Evolutionary conservation across 2,888 invertebrate genomes (phyloP).

Genomic region (Agrochola macilenta): DNA sequence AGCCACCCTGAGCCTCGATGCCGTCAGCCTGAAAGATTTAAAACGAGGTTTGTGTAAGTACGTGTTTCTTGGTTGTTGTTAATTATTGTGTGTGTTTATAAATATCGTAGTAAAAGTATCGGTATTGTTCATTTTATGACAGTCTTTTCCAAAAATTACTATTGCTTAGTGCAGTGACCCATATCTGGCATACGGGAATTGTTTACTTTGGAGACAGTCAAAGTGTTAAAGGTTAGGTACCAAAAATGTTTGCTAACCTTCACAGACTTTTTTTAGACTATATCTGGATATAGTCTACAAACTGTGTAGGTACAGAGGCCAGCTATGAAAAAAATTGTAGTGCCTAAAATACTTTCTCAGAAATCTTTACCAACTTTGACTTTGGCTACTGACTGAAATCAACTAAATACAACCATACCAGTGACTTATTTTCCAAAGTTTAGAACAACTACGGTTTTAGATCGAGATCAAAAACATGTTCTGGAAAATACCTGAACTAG

Average conservation of each 20-base stretch:
- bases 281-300: too few species aligned
- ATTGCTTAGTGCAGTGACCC: not conserved
- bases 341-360: not conserved
- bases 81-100: not conserved
- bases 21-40: constrained; percentile 83
- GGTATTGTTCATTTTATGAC: not conserved
- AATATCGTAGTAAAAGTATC: not conserved
- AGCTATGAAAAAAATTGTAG: not conserved
- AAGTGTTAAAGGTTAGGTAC: not conserved
- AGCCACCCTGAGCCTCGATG: constrained; percentile 90
- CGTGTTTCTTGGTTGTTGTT: not conserved
- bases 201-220: not conserved
- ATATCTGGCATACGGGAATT: not conserved
- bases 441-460: not conserved
- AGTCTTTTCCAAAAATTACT: not conserved
- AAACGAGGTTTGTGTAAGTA: not conserved
- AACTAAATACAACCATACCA: not conserved
- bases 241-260: not conserved
- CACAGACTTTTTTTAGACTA: not conserved
- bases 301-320: not conserved
- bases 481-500: not conserved
- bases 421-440: too few species aligned
- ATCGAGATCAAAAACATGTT: not conserved
- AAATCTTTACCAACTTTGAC: not conserved
- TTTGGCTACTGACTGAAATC: not conserved